Evolutionary conservation across 2,888 invertebrate species (phyloP), one percentile per base, ranked within the genome.

Genomic region (Dyspetes luteomarginatus): DNA sequence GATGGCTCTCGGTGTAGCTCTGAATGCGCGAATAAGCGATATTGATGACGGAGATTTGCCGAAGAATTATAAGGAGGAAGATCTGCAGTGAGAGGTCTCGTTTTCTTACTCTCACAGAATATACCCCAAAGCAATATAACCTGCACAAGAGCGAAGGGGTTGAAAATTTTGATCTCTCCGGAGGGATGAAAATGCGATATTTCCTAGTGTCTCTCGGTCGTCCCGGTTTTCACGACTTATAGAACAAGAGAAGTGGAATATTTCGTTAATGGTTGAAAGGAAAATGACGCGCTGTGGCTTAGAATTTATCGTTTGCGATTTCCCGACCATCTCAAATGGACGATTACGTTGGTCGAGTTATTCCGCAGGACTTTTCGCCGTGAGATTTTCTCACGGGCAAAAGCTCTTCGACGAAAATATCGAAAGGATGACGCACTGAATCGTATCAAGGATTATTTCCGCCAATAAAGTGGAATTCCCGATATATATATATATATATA

Each of bases 401-500:
- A 36, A 60, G 15, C 1, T n/a, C 17, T 24, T 43, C 56, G 67
- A 30, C 60, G 67, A 81, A 64, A 76, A 83, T 85, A 86, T 55
- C 43, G 43, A 22, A 77, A 86, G 85, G 83, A 85, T 83, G 86
- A 86, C 84, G 84, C 87, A 88, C 87, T 22, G 48, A 89, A 90
- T 90, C 90, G 86, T 87, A 90, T 91, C 89, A 88, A 88, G 86
- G 90, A 90, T 91, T 90, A 90, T 90, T 91, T 90, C 90, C 90
- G 89, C 86, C 90, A 90, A 90, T 91, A 90, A 91, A 91, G 85
- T 87, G 87, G 85, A 88, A 87, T 87, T 88, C 81, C 36, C 17
- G 50, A 19, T 5, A 4, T 17, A 45, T n/a, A 30, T 24, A 24
- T 19, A 28, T 30, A 56, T 72, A 48, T 48, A 64, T 26, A 24